Base-by-base conservation (phyloP, 2,797 vertebrate species). In the Lophius americanus region DNA sequence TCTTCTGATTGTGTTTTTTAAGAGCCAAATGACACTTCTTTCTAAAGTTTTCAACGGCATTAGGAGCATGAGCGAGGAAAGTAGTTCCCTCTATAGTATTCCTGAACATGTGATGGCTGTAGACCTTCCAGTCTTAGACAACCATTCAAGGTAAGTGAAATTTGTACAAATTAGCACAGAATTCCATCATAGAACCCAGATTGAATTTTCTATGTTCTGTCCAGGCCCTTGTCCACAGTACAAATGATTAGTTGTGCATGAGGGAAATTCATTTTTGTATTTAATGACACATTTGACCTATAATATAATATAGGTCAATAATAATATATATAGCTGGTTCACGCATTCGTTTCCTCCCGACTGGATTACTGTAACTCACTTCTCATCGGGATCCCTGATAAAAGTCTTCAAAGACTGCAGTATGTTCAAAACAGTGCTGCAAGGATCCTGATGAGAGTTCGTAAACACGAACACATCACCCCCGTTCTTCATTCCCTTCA, bases 1-100 rank as follows among this genome's bases (percentile, higher is more conserved):
- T 44, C 7, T 36, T 6, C 4, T 33, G 0, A 13, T n/a, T 8
- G n/a, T 33, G 4, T 56, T 50, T 76, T 38, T 46, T 7, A 58
- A 48, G 32, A 8, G 38, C 38, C n/a, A 0, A 14, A 2, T 9
- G 12, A 14, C 5, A 6, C 13, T 35, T 39, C 51, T 3, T 33
- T 50, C n/a, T 51, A 3, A 53, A 6, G n/a, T 9, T 57, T 37
- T 7, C 14, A 47, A 13, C 47, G 59, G 58, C 60, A 66, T 9
- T 36, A 46, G 75, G 69, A 77, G 83, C 83, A 81, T 85, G 69
- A 83, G 77, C 57, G 52, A 38, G 42, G 13, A 59, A 60, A 12
- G 49, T 78, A 70, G 67, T 68, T 56, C 59, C 76, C 68, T 78
- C 52, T 85, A 89, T 75, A 70, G 10, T 11, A 0, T 41, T 50